Evolutionary conservation across 2,888 invertebrate species (phyloP), one percentile per base, ranked within the genome.

Genomic region (Nymphalis c-album): DNA sequence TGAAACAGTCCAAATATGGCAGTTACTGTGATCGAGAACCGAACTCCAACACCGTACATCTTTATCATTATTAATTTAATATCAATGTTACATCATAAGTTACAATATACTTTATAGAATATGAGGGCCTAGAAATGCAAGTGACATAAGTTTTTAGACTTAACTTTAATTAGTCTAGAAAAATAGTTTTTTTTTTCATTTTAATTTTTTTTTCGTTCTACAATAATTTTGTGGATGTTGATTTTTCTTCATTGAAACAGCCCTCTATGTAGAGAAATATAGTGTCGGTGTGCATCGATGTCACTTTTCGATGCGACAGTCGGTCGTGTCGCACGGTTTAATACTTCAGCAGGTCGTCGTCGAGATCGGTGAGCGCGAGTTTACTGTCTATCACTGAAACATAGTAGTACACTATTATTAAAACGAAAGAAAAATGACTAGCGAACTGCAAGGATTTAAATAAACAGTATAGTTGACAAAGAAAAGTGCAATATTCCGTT

Each of bases 311-410:
- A 46, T 45, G 64, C 66, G 70, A 67, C 67, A 6, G 26, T 69
- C 47, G 40, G 40, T 40, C 13, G 46, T 51, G 67, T 51, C 57
- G 51, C 40, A 62, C 51, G 51, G 58, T 77, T 88, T 85, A 91
- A 80, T 90, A 91, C 80, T 91, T 90, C 80, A 88, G 81, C 77
- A 87, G 78, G 68, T 90, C 87, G 73, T 90, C 88, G 76, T 88
- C 89, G 69, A 88, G 78, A 64, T 89, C 88, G 67, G 88, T 82
- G 80, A 91, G 90, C 83, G 89, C 87, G 78, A 85, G 73, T 80
- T 91, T 91, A 91, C 89, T 90, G 91, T 90, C 91, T 88, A 90
- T 91, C 91, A 80, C 91, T 91, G 87, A 4, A 62, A 67, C 6
- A 17, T 13, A 46, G 26, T 26, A 53, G 20, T 10, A 10, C 18